phyloP scores from a whole-genome alignment of 2,888 invertebrate genomes.

The Kryphioiulus occultus region DNA sequence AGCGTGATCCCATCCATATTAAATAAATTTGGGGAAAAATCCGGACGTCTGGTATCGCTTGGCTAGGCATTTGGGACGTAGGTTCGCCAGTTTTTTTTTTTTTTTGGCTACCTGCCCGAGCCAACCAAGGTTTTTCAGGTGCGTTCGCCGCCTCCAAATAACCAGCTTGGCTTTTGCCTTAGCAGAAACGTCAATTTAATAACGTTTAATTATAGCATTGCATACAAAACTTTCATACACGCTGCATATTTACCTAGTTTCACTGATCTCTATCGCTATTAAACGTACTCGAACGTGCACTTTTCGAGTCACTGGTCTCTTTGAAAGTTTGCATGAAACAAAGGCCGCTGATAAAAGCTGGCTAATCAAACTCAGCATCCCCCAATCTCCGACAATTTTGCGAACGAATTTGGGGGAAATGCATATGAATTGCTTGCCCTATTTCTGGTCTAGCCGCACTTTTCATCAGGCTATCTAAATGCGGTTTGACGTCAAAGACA shows the following conservation, averaged over 20 bases:
- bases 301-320: neutral
- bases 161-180: neutral
- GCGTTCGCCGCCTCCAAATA: neutral
- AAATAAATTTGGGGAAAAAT: neutral
- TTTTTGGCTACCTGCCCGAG: neutral
- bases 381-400: neutral
- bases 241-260: neutral
- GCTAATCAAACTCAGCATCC: neutral
- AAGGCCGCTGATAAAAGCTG: neutral
- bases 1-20: neutral
- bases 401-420: too few relatives aligned
- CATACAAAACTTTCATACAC: neutral
- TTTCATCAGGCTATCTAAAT: too few relatives aligned
- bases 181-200: neutral
- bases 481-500: too few relatives aligned
- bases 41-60: constrained; percentile 10
- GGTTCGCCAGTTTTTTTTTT: neutral
- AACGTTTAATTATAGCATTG: neutral
- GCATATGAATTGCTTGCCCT: too few relatives aligned
- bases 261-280: neutral
- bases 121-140: constrained; percentile 25
- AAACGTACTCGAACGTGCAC: too few relatives aligned
- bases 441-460: too few relatives aligned
- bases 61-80: constrained; percentile 1
- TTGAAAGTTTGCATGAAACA: neutral